Evolutionary conservation across 2,888 invertebrate species (phyloP).

Genomic region (Sinohyriopsis cumingii): DNA sequence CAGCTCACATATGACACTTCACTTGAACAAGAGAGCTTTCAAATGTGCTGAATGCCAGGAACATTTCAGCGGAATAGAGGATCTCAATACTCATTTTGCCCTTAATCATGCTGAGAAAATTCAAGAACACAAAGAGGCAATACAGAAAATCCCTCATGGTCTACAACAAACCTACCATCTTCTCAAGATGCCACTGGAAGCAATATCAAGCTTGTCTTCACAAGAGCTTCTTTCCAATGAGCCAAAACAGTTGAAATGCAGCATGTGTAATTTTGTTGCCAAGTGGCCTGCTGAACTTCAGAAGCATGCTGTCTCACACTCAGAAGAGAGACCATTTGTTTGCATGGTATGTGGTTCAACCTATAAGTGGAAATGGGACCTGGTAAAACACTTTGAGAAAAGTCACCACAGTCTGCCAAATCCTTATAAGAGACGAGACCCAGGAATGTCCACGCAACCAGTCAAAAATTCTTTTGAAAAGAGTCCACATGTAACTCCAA

Average conservation of each 20-base stretch:
- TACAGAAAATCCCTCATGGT: slow-evolving; percentile 64
- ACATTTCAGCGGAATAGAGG: slow-evolving; percentile 62
- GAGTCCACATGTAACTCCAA: slow-evolving; percentile 12
- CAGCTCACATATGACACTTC: slow-evolving; percentile 62
- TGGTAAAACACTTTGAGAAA: slow-evolving; percentile 71
- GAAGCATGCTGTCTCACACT: slow-evolving; percentile 70
- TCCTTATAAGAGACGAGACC: slow-evolving; percentile 67
- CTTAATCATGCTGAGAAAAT: slow-evolving; percentile 60
- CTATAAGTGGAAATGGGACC: slow-evolving; percentile 71
- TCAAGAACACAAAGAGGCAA: slow-evolving; percentile 61
- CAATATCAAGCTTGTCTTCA: slow-evolving; percentile 51
- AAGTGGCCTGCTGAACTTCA: slow-evolving; percentile 70
- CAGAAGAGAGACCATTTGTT: slow-evolving; percentile 66
- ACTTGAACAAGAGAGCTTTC: slow-evolving; percentile 59
- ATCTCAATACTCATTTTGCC: slow-evolving; percentile 68
- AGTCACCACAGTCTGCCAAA: slow-evolving; percentile 67
- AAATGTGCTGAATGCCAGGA: slow-evolving; percentile 68
- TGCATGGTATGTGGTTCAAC: slow-evolving; percentile 70
- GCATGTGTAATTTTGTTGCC: slow-evolving; percentile 68
- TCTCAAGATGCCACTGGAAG: slow-evolving; percentile 61
- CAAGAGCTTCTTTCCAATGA: slow-evolving; percentile 50
- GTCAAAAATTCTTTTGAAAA: not conserved
- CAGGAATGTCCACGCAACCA: slow-evolving; percentile 28
- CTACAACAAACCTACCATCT: slow-evolving; percentile 64
- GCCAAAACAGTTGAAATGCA: slow-evolving; percentile 65